phyloP scores from a whole-genome alignment of 2,797 vertebrate genomes.

The Morus bassanus region DNA sequence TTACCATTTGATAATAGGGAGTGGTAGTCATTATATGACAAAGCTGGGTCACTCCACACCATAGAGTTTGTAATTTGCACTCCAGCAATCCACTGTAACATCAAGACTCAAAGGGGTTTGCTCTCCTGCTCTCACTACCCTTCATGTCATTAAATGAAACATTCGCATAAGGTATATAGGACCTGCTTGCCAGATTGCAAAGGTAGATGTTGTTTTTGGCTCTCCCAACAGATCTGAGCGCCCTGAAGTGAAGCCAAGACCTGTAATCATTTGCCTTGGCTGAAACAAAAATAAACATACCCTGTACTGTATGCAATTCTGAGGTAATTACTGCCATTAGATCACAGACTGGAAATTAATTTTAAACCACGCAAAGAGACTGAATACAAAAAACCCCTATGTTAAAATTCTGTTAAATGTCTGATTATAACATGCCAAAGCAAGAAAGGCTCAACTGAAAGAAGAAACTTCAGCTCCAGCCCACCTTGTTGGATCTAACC shows the following conservation, averaged over 20 bases:
- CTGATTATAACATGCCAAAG: not conserved
- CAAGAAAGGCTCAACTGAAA: not conserved
- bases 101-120: not conserved
- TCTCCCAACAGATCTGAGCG: slow-evolving; percentile 27
- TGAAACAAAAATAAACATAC: slow-evolving; percentile 67
- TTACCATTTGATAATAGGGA: not conserved
- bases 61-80: not conserved
- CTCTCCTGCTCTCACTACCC: not conserved
- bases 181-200: slow-evolving; percentile 61
- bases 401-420: not conserved
- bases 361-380: slow-evolving; percentile 17
- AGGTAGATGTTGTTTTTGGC: slow-evolving; percentile 69
- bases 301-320: slow-evolving; percentile 21
- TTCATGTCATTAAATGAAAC: not conserved
- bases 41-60: not conserved
- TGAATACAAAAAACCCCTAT: not conserved
- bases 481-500: not conserved
- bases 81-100: not conserved
- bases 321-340: slow-evolving; percentile 68
- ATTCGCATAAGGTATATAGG: slow-evolving; percentile 25
- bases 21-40: not conserved
- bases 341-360: slow-evolving; percentile 63
- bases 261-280: slow-evolving; percentile 50
- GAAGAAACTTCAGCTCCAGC: not conserved
- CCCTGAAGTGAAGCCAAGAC: slow-evolving; percentile 62